These are phyloP conservation scores for Celastrina argiolus DNA, from an alignment of 2,888 invertebrate species.

Conservation along the genomic window DNA sequence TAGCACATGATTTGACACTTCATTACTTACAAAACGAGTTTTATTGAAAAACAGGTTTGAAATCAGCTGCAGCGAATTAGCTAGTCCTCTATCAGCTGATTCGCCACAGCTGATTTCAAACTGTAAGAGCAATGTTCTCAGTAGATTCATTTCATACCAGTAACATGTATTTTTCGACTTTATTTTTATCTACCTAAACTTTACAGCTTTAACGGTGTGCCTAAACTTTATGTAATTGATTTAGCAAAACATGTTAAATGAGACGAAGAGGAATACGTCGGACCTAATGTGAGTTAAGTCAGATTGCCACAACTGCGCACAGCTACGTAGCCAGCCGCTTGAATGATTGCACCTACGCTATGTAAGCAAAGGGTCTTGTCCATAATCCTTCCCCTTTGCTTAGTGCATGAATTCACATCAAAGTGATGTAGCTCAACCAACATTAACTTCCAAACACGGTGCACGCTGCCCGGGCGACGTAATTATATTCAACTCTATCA, in stretches of 20 bases:
- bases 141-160: too few relatives aligned
- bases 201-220: too few relatives aligned
- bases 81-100: too few relatives aligned
- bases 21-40: too few relatives aligned
- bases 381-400: slow-evolving; percentile 50
- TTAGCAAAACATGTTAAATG: neutral
- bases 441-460: slow-evolving; percentile 51
- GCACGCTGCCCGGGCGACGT: slow-evolving; percentile 27
- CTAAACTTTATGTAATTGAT: too few relatives aligned
- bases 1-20: too few relatives aligned
- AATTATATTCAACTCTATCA: slow-evolving; percentile 37
- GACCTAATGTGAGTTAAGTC: slow-evolving; percentile 30
- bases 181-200: too few relatives aligned
- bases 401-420: slow-evolving; percentile 59
- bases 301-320: slow-evolving; percentile 31
- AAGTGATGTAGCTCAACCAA: slow-evolving; percentile 55
- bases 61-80: too few relatives aligned
- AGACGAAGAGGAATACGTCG: neutral
- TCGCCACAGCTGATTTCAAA: too few relatives aligned
- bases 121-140: too few relatives aligned
- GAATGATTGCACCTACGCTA: slow-evolving; percentile 57
- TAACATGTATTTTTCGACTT: too few relatives aligned
- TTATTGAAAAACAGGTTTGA: too few relatives aligned
- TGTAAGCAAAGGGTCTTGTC: slow-evolving; percentile 56
- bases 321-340: slow-evolving; percentile 43